Evolutionary conservation across 2,113 vertebrate genomes (phyloP), one percentile per base, ranked within the genome.

Genomic region (Chauna torquata): DNA sequence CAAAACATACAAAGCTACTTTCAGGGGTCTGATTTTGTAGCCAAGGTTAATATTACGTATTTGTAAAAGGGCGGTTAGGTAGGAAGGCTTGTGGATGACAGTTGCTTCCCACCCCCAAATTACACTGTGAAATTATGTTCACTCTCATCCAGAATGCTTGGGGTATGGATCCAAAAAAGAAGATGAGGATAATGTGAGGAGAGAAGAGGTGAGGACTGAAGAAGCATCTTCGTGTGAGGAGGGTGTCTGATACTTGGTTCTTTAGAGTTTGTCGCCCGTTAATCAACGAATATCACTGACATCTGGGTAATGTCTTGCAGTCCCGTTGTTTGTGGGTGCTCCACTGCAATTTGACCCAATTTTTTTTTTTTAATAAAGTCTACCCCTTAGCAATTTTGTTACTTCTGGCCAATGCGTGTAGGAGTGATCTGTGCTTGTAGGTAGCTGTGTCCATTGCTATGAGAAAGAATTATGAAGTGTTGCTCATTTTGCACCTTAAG

Each of bases 401-500:
- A 38, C 47, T 90, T 78, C 40, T 86, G 65, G 47, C 19, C 47
- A 78, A 5, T 34, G 50, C 57, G 11, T 11, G 5, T 61, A 82
- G 74, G 32, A 59, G 40, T 40, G n/a, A 49, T 71, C 69, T 70
- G 20, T 72, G 44, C 70, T 92, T 82, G 6, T 24, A 71, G 88
- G 62, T 38, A 81, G 44, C 40, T 55, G 17, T 81, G 64, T 54
- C 52, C 40, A 9, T 75, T 80, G 45, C 78, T 94, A 54, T 10
- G 8, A 84, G 80, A 75, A 55, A 24, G 12, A 3, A 7, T 28
- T 71, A 8, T 49, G 40, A 76, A 88, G 64, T 15, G 82, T 24
- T 61, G 77, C 81, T 94, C 54, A 8, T 79, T 92, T 92, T 74
- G 40, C 49, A 65, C 27, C 70, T 75, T 79, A 30, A 89, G 49